Base-by-base conservation (phyloP, 2,113 vertebrate genomes). In the Dasyurus viverrinus region DNA sequence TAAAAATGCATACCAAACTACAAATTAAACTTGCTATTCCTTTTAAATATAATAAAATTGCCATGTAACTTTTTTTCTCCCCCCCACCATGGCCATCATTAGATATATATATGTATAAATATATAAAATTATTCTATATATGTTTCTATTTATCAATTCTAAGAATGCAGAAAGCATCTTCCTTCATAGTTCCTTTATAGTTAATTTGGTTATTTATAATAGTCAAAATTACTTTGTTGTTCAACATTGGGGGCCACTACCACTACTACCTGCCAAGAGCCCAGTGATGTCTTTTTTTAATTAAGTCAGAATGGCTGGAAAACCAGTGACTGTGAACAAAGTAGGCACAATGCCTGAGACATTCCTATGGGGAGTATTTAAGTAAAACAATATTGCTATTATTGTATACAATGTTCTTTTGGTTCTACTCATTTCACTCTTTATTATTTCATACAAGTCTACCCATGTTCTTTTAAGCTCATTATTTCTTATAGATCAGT, bases 341-440 rank as follows among this genome's bases (percentile, higher is more conserved):
- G 96, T 93, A 97, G 95, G 94, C 93, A 94, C 96, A 97, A 92
- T 91, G 96, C 54, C 95, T 96, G 8, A 76, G 76, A 96, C 97
- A 97, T 97, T 96, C 98, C 98, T 97, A 95, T 98, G 98, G 98
- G 98, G 96, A 68, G 30, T 96, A 96, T 98, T 98, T 97, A 97
- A 98, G 97, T 93, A 98, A 97, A 98, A 52, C 50, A 52, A 52
- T 52, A 52, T 1, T 52, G 50, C 9, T 52, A 9, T 52, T 52
- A 52, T 52, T 9, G 50, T 11, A 52, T 52, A 52, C 1, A 10
- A 52, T 52, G 8, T 52, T 52, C 50, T 50, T 50, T 50, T 50
- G 50, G 50, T 50, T 50, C 50, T 52, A 9, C 50, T 52, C 50
- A 52, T 52, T 52, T 52, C 50, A 52, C 9, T 10, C 50, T 48